Base-by-base conservation (phyloP, 2,797 vertebrate species). In the Columba guinea region DNA sequence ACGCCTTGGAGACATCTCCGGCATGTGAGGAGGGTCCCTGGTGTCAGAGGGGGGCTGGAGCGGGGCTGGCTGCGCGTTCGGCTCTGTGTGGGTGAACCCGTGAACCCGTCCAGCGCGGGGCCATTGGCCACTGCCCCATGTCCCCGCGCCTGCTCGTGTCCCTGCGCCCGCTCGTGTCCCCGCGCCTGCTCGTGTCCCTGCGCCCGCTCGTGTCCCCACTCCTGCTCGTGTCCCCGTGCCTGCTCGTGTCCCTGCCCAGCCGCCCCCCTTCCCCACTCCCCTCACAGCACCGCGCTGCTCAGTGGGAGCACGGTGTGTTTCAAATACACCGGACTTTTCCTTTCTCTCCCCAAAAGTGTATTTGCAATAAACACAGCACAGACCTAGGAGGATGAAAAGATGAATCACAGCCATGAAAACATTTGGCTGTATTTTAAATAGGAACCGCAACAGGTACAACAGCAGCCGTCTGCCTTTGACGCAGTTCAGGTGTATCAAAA, bases 1-100 rank as follows among this genome's bases (percentile, higher is more conserved):
- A 11, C 39, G 39, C 56, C 34, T 32, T 13, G 0, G 32, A 51
- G 69, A 12, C 5, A 0, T 41, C 37, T 22, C 64, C 0, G 0
- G 3, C 1, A 7, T 7, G 32, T 6, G 55, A 19, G 1, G 19
- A 27, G 48, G 63, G 53, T 49, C 67, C 11, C 19, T 41, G 0
- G 4, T 10, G 3, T n/a, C 10, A 5, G 75, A 53, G 68, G 5
- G 2, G 56, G 65, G 34, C 37, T 13, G 65, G 52, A 51, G 79
- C 58, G 49, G 28, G 32, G 1, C 1, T 5, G 62, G 21, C 32
- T 12, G 55, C 2, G 1, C 2, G 0, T 30, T 22, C 2, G 6
- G 24, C 37, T 27, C 2, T 17, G 59, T 44, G 41, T 16, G 41
- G 41, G 41, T 44, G 41, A 44, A 19, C 17, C 41, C 16, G 41